Evolutionary conservation across 2,888 invertebrate species (phyloP).

Genomic region (Drosophila neonasuta): DNA sequence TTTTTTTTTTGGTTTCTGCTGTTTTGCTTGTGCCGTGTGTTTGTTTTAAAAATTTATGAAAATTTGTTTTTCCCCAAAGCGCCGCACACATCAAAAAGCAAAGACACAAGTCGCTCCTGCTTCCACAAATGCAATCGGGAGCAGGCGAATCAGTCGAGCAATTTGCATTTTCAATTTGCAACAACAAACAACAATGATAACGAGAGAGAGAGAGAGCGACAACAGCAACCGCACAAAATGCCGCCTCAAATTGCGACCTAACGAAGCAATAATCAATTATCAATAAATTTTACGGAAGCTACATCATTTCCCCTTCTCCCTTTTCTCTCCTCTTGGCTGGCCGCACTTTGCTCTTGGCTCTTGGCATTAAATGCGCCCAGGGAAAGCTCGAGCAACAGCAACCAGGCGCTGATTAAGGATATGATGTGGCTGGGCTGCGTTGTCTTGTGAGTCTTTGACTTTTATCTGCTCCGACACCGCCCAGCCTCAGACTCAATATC

Average conservation of each 20-base stretch:
- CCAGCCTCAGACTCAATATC: background rate
- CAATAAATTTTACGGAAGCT: constrained; percentile 71
- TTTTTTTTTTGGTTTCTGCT: constrained; percentile 20
- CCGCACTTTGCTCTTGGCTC: background rate
- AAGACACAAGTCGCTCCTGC: background rate
- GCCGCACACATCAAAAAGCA: constrained; percentile 49
- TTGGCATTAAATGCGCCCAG: constrained; percentile 20
- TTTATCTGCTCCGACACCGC: constrained; percentile 58
- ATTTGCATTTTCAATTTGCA: constrained; percentile 79
- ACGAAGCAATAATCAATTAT: constrained; percentile 80
- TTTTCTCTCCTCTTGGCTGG: too few relatives aligned
- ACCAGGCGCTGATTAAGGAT: constrained; percentile 62
- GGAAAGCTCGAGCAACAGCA: constrained; percentile 30
- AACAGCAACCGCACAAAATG: constrained; percentile 44
- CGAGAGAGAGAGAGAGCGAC: constrained; percentile 10
- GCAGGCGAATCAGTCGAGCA: constrained; percentile 63
- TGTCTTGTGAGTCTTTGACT: constrained; percentile 51
- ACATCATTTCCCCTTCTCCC: background rate
- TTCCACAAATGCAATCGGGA: constrained; percentile 35
- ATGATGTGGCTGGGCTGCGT: constrained; percentile 42
- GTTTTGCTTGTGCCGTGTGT: constrained; percentile 45
- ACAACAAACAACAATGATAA: constrained; percentile 60
- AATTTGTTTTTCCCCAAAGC: constrained; percentile 72
- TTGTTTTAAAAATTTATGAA: constrained; percentile 79
- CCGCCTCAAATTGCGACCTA: constrained; percentile 60